Base-by-base conservation (phyloP, 2,113 vertebrate genomes). In the Urocynchramus pylzowi region DNA sequence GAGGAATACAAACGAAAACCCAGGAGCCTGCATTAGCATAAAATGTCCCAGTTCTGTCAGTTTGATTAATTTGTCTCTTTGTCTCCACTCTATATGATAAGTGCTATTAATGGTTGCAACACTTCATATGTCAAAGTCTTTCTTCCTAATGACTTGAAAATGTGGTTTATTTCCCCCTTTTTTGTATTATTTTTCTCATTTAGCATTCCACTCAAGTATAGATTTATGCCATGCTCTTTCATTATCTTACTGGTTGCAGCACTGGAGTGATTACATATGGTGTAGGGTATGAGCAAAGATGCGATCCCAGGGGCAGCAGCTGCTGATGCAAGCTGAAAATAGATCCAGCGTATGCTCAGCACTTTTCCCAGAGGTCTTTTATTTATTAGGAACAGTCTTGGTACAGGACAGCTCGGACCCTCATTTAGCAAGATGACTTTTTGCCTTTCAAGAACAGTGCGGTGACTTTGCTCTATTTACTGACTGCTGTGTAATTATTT, bases 271-370 rank as follows among this genome's bases (percentile, higher is more conserved):
- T 99, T 99, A 98, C 99, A 99, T 99, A 98, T 99, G 99, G 98
- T 98, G 98, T 97, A 98, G 98, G 97, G 98, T 98, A 98, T 97
- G 98, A 97, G 98, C 98, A 98, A 98, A 98, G 98, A 98, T 98
- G 98, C 95, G 97, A 98, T 98, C 98, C 98, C 98, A 97, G 98
- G 98, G 98, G 98, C 98, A 98, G 98, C 98, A 98, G 98, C 99
- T 99, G 99, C 99, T 99, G 99, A 99, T 99, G 98, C 98, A 98
- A 98, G 99, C 99, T 99, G 98, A 99, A 99, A 99, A 99, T 99
- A 98, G 98, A 99, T 98, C 98, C 98, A 98, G 98, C 94, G 95
- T 98, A 97, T 86, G 97, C 98, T 99, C 99, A 99, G 99, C 99
- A 99, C 98, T 99, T 99, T 99, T 98, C 98, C 98, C 98, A 98